These are phyloP conservation scores for Nemurella pictetii DNA, from an alignment of 2,888 invertebrate genomes.

Conservation along the genomic window DNA sequence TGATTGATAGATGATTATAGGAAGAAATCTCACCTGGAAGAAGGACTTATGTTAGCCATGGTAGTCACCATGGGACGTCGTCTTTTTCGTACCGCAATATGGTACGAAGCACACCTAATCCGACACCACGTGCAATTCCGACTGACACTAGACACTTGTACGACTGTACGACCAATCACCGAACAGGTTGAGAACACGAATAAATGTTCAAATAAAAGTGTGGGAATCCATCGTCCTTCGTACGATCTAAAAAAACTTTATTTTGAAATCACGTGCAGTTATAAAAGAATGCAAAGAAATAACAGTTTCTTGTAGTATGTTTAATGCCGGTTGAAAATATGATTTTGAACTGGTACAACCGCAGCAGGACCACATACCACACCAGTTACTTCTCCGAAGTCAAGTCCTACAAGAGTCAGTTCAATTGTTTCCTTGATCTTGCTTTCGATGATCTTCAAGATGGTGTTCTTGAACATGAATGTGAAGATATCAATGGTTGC, in stretches of 20 bases:
- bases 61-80: no score
- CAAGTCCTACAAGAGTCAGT: conserved; percentile 21
- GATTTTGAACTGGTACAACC: background rate
- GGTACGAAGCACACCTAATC: background rate
- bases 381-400: conserved; percentile 5
- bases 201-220: background rate
- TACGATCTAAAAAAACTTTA: background rate
- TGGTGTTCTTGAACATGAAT: conserved; percentile 21
- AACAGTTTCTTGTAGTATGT: background rate
- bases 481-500: conserved; percentile 15
- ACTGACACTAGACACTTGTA: background rate
- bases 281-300: no score
- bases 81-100: background rate
- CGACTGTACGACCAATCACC: background rate
- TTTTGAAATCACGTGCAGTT: background rate
- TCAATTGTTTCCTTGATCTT: conserved; percentile 10
- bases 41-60: no score
- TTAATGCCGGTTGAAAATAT: background rate
- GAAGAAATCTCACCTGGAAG: no score
- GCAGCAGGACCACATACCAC: background rate
- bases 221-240: background rate
- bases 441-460: conserved; percentile 15
- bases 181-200: background rate
- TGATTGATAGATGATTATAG: no score
- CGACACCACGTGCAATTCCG: background rate